phyloP scores from a whole-genome alignment of 1,140 invertebrate genomes.

The Helicoverpa zea region DNA sequence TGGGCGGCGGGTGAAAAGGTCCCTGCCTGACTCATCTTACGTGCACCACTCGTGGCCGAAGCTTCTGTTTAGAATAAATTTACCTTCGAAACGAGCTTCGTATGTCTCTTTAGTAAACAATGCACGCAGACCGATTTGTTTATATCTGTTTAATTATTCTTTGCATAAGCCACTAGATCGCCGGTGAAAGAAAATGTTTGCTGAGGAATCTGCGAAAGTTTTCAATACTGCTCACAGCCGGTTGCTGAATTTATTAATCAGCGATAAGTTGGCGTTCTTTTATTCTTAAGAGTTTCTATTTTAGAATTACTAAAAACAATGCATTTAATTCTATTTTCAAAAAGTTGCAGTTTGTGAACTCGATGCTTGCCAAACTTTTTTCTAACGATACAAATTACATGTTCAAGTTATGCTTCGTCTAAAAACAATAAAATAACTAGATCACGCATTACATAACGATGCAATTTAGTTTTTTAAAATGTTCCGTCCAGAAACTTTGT shows the following conservation, averaged over 20 bases:
- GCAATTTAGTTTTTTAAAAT: slow-evolving; percentile 4
- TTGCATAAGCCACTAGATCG: slow-evolving; percentile 10
- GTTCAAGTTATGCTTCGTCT: too few relatives aligned
- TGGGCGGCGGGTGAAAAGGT: slow-evolving; percentile 78
- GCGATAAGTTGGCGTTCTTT: too few relatives aligned
- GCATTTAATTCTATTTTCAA: too few relatives aligned
- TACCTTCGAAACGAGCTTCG: slow-evolving; percentile 70
- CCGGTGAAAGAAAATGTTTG: slow-evolving; percentile 17
- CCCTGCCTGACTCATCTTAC: slow-evolving; percentile 80
- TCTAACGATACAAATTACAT: too few relatives aligned
- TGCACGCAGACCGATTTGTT: slow-evolving; percentile 51
- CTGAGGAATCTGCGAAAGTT: slow-evolving; percentile 2
- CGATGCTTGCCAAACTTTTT: too few relatives aligned
- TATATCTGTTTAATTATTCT: slow-evolving; percentile 44
- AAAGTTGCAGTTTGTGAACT: too few relatives aligned
- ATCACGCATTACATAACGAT: background rate
- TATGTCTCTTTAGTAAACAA: slow-evolving; percentile 65
- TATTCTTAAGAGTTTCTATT: too few relatives aligned
- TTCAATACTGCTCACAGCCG: background rate
- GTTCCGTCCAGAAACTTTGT: slow-evolving; percentile 3
- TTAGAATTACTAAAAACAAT: too few relatives aligned
- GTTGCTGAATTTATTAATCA: too few relatives aligned
- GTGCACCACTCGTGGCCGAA: slow-evolving; percentile 59
- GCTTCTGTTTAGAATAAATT: slow-evolving; percentile 80
- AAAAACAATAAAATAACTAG: slow-evolving; percentile 4